Evolutionary conservation across 2,797 vertebrate species (phyloP).

Genomic region (Sebastes matsubarae): DNA sequence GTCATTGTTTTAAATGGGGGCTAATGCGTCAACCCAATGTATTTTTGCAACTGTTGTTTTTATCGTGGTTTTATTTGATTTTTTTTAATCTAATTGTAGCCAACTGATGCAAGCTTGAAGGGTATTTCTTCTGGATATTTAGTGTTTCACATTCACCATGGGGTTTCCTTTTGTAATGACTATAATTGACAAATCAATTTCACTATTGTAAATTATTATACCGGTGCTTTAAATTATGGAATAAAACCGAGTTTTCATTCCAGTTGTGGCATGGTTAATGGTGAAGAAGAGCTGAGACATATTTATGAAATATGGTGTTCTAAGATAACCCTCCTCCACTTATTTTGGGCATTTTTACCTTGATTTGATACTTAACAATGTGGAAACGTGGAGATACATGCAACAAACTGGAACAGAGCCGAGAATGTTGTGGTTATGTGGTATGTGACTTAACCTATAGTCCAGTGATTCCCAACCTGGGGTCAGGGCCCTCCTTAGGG

Average conservation of each 20-base stretch:
- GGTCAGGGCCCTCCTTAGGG: no score
- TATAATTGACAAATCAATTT: slow-evolving; percentile 10
- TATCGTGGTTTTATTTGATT: slow-evolving; percentile 66
- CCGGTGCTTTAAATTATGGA: slow-evolving; percentile 41
- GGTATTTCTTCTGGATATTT: neutral
- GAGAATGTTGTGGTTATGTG: neutral
- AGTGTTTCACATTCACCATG: slow-evolving; percentile 5
- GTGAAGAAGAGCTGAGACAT: no score
- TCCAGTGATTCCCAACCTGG: no score
- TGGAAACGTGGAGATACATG: neutral
- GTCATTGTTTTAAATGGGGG: slow-evolving; percentile 70
- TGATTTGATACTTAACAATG: neutral
- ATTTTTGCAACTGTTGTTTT: slow-evolving; percentile 61
- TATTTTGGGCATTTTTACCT: neutral
- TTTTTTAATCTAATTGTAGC: slow-evolving; percentile 4
- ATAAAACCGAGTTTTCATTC: slow-evolving; percentile 56
- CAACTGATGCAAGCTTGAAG: slow-evolving; percentile 16
- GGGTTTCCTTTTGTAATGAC: slow-evolving; percentile 14
- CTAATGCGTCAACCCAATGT: slow-evolving; percentile 68
- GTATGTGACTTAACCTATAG: neutral
- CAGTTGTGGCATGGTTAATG: neutral
- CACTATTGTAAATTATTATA: slow-evolving; percentile 55
- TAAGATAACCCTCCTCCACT: neutral
- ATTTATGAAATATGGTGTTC: neutral
- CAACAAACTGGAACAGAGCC: neutral